phyloP scores from a whole-genome alignment of 2,113 vertebrate genomes.

The Rhea pennata region DNA sequence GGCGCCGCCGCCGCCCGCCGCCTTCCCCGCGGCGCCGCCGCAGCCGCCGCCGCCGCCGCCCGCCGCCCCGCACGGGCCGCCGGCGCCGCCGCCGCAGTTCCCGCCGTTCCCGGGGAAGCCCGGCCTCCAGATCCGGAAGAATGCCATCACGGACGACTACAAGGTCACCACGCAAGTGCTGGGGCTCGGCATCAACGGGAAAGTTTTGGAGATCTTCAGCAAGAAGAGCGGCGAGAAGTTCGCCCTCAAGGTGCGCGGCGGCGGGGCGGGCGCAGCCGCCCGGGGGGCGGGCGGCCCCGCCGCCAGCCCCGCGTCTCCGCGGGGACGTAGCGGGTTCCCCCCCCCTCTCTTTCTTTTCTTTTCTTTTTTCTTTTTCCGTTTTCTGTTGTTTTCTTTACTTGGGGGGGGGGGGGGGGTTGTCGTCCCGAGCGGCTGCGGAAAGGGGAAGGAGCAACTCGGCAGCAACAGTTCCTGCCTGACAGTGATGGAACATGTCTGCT shows the following conservation, averaged over 20 bases:
- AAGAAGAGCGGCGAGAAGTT: slow-evolving; percentile 91
- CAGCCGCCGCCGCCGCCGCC: neutral
- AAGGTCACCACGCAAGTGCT: slow-evolving; percentile 94
- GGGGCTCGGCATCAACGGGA: slow-evolving; percentile 95
- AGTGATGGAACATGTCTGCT: neutral
- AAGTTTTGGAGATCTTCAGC: slow-evolving; percentile 91
- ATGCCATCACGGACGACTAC: slow-evolving; percentile 95
- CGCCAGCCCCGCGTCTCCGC: no score
- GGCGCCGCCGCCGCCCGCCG: no score
- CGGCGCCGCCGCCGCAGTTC: slow-evolving; percentile 74
- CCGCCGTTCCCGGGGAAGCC: no score
- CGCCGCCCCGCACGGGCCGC: neutral
- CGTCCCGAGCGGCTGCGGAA: neutral
- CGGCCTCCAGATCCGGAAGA: slow-evolving; percentile 94
- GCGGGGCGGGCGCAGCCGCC: neutral
- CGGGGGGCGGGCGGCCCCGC: no score
- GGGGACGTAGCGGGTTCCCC: no score
- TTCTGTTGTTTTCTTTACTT: no score
- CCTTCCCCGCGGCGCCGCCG: no score
- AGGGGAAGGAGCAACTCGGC: neutral
- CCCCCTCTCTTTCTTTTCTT: no score
- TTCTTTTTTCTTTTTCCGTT: no score
- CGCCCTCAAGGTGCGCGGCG: slow-evolving; percentile 86
- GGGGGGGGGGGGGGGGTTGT: no score
- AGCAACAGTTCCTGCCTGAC: neutral